These are phyloP conservation scores for Galaxea fascicularis DNA, from an alignment of 92 coral and sea anemone species.

Conservation along the genomic window DNA sequence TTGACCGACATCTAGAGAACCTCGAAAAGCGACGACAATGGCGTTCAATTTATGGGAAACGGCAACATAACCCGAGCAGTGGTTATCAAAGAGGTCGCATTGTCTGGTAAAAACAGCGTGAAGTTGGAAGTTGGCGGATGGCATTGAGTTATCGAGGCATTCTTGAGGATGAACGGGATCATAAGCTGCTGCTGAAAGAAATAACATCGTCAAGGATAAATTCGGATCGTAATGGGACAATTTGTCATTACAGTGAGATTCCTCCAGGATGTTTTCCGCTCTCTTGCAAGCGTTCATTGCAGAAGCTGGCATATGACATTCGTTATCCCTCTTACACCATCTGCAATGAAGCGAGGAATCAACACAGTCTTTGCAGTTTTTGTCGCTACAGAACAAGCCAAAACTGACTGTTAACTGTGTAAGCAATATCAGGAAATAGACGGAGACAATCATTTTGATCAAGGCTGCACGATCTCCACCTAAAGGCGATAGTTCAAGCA, in stretches of 20 bases:
- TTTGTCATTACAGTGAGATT: no score
- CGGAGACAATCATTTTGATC: not conserved
- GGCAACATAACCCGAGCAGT: conserved; percentile 76
- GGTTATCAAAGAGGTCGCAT: conserved; percentile 47
- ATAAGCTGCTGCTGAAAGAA: no score
- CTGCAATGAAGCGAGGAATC: conserved; percentile 23
- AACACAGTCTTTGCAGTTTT: conserved; percentile 31
- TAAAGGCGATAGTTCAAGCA: no score
- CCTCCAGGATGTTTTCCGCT: no score
- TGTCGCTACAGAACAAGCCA: not conserved
- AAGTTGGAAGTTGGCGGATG: conserved; percentile 11
- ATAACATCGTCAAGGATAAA: no score
- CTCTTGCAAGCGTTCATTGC: no score
- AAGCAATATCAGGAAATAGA: not conserved
- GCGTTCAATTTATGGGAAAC: no score
- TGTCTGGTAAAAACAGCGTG: conserved; percentile 41
- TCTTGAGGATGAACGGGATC: conserved; percentile 55
- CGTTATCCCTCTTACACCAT: conserved; percentile 71
- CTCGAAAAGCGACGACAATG: conserved; percentile 73
- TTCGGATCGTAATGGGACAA: no score
- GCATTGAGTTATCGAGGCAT: no score
- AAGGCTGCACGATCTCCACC: no score
- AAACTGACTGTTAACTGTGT: not conserved
- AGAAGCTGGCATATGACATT: conserved; percentile 64
- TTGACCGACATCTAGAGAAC: conserved; percentile 47